Base-by-base conservation (phyloP, 2,797 vertebrate species). In the Tympanoctomys barrerae region DNA sequence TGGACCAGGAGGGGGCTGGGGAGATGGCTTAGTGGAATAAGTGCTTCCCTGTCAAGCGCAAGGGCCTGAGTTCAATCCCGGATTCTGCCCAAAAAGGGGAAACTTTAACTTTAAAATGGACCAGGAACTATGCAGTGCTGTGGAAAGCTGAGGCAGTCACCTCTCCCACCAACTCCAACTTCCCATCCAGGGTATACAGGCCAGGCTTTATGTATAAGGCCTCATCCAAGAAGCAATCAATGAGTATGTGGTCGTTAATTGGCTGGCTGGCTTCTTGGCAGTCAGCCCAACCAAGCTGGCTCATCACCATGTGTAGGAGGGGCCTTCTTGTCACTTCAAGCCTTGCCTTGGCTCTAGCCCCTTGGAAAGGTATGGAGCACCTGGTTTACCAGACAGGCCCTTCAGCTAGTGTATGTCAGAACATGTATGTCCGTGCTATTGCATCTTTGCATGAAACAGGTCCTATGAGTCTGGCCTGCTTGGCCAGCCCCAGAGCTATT, bases 391-490 rank as follows among this genome's bases (percentile, higher is more conserved):
- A 52, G 90, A 78, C 94, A 92, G 92, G 95, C 86, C 87, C 85
- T 90, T 94, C 84, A 46, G 95, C 68, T 87, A 81, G 77, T 90
- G 26, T 87, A 33, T 89, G 81, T 94, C 78, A 81, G 92, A 61
- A 92, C 91, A 79, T 0, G 77, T 54, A 66, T 0, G 49, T 18
- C 78, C 3, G 14, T 57, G 93, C 86, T 88, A 61, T 28, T 19
- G 64, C 42, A 68, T 59, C 87, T 88, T 46, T 64, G 84, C 80
- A 84, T 93, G 79, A 95, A 91, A 95, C 19, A 49, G 59, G 81
- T 96, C 87, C 89, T 93, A 80, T 88, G 94, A 94, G 70, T 96
- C 49, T 61, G 94, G 86, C 91, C 87, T 83, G 95, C 87, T 68
- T 22, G 36, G 75, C 68, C 64, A 79, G 87, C 18, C 52, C 77